phyloP scores from a whole-genome alignment of 2,797 vertebrate genomes.

The Pangasius macronema region DNA sequence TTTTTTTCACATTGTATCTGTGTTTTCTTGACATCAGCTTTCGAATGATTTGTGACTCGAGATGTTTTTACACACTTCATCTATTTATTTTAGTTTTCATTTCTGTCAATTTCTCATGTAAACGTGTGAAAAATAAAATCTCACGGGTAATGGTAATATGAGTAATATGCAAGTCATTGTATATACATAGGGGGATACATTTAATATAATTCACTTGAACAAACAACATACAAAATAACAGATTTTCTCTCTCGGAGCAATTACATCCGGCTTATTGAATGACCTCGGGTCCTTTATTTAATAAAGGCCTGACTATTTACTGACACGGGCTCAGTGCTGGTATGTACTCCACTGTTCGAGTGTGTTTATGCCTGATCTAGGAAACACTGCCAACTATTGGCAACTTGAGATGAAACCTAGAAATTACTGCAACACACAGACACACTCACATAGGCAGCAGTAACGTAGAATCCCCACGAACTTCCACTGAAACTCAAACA shows the following conservation, averaged over 20 bases:
- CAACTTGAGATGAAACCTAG: constrained; percentile 35
- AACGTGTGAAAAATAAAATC: not conserved
- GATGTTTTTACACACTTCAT: not conserved
- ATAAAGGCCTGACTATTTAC: not conserved
- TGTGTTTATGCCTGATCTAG: constrained; percentile 40
- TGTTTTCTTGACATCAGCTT: not conserved
- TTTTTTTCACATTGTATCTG: not conserved
- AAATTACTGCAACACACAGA: constrained; percentile 3
- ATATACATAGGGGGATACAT: not conserved
- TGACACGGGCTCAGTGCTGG: not conserved
- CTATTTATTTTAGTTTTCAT: not conserved
- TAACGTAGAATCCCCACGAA: not conserved
- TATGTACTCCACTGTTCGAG: constrained; percentile 42
- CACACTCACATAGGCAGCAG: not conserved
- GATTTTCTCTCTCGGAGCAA: not conserved
- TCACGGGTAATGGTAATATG: not conserved
- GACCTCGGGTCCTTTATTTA: not conserved
- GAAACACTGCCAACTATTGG: constrained; percentile 62
- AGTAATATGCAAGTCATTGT: no score
- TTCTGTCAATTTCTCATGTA: not conserved
- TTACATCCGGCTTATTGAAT: not conserved
- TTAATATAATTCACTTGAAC: not conserved
- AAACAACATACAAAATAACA: not conserved
- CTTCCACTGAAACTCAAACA: not conserved
- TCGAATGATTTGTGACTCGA: not conserved